Conservation (phyloP, 2,888 invertebrate genomes). For the Plutella xylostella region DNA sequence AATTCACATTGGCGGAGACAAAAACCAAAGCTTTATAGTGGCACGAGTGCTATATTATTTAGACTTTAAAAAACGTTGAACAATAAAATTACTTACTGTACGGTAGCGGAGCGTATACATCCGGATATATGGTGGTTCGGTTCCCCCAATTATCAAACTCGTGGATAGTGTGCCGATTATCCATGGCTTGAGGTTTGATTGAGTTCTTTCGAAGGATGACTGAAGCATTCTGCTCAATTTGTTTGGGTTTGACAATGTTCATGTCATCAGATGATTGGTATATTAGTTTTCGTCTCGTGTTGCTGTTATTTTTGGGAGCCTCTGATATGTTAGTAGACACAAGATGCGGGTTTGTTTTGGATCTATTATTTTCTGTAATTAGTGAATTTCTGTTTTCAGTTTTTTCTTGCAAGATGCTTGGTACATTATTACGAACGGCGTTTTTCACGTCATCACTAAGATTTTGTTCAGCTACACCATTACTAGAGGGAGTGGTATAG, state of each 20-base stretch:
- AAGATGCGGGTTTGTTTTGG: too few species aligned
- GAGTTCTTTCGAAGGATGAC: background rate
- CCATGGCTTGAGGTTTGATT: constrained; percentile 20
- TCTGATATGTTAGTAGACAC: too few species aligned
- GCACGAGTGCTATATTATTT: too few species aligned
- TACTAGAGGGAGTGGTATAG: background rate
- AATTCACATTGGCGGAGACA: background rate
- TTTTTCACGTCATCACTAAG: too few species aligned
- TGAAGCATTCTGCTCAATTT: constrained; percentile 8
- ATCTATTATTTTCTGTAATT: too few species aligned
- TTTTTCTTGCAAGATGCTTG: too few species aligned
- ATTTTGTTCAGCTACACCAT: background rate
- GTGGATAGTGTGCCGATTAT: constrained; percentile 49
- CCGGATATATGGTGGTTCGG: constrained; percentile 72
- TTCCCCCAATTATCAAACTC: constrained; percentile 53
- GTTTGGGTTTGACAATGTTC: constrained; percentile 16
- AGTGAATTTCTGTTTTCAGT: too few species aligned
- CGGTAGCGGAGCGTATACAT: constrained; percentile 80
- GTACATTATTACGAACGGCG: too few species aligned
- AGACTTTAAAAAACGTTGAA: background rate
- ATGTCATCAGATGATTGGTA: constrained; percentile 26
- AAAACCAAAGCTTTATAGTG: background rate
- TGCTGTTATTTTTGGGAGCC: too few species aligned
- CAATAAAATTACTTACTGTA: constrained; percentile 75
- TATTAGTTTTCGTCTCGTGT: constrained; percentile 17